phyloP scores from a whole-genome alignment of 2,888 invertebrate species.

The Torymus auratus region DNA sequence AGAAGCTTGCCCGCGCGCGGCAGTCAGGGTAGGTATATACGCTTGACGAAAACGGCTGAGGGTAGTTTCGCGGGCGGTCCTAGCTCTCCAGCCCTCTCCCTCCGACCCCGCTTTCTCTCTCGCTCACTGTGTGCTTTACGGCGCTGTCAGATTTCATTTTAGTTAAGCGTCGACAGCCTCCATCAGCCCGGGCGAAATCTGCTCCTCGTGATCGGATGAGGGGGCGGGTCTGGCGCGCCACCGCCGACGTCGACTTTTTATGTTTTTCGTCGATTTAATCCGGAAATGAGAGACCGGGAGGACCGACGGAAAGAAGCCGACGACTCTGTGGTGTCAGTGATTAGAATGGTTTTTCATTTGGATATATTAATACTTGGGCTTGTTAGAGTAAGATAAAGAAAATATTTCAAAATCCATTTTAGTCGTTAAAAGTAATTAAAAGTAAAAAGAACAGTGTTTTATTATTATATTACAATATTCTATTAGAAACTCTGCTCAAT shows the following conservation, averaged over 20 bases:
- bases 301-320: neutral
- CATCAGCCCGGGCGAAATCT: constrained; percentile 16
- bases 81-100: no score
- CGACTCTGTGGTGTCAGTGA: neutral
- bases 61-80: neutral
- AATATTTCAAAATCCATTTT: no score
- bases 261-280: constrained; percentile 47
- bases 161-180: constrained; percentile 58
- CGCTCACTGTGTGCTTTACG: constrained; percentile 52
- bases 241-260: constrained; percentile 23
- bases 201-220: constrained; percentile 19
- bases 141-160: constrained; percentile 63
- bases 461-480: no score
- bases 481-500: no score
- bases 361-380: neutral
- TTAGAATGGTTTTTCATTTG: constrained; percentile 1
- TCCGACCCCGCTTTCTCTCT: no score
- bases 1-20: no score
- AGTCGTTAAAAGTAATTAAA: no score
- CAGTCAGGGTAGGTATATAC: no score
- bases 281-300: constrained; percentile 23
- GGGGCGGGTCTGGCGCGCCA: neutral
- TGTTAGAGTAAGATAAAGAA: no score
- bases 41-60: neutral
- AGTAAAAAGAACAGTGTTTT: no score